phyloP scores from a whole-genome alignment of 2,113 vertebrate species.

The Campylorhamphus procurvoides region DNA sequence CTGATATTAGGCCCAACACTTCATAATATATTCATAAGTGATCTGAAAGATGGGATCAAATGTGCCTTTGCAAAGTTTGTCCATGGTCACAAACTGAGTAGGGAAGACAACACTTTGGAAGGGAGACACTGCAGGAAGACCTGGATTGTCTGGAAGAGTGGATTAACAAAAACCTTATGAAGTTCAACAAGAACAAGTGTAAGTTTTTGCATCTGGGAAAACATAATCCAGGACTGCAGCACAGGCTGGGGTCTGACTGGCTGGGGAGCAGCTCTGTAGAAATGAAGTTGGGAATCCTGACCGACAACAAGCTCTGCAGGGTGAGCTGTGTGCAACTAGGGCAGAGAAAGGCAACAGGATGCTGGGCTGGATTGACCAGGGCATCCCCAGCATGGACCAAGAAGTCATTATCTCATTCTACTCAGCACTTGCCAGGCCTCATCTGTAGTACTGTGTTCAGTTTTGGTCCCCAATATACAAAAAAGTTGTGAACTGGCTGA shows the following conservation, averaged over 20 bases:
- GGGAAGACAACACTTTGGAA: background rate
- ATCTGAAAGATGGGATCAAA: background rate
- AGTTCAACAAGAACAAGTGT: background rate
- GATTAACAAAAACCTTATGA: background rate
- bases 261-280: background rate
- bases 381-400: background rate
- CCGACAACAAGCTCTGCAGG: background rate
- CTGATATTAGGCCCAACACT: rapidly evolving
- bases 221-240: background rate
- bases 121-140: background rate
- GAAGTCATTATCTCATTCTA: background rate
- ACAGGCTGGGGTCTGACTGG: background rate
- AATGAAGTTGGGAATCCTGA: background rate
- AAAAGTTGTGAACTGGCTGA: background rate
- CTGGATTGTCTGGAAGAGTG: background rate
- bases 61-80: background rate
- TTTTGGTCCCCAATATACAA: background rate
- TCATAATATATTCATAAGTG: background rate
- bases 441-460: background rate
- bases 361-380: background rate
- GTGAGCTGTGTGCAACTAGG: background rate
- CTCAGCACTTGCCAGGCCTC: background rate
- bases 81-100: background rate
- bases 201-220: background rate
- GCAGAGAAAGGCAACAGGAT: background rate